These are phyloP conservation scores for Sebastes wilsoni DNA, from an alignment of 2,797 vertebrate species.

Conservation along the genomic window DNA sequence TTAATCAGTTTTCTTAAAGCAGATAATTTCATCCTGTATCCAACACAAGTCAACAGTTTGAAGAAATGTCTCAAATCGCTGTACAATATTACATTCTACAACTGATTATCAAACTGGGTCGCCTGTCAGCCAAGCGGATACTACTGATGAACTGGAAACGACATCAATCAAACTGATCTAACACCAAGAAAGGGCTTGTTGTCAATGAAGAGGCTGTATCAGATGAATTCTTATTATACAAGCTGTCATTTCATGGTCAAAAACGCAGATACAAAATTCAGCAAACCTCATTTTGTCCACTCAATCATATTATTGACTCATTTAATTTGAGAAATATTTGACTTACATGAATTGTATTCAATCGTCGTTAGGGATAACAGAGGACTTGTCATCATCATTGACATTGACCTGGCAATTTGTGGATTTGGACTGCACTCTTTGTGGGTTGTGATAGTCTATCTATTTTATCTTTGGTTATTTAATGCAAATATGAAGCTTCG, in stretches of 20 bases:
- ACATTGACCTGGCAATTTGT: too few species aligned
- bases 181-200: background rate
- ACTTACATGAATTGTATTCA: too few species aligned
- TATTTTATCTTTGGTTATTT: background rate
- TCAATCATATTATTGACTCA: too few species aligned
- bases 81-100: background rate
- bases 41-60: background rate
- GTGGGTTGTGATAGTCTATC: too few species aligned
- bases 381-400: too few species aligned
- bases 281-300: fast-evolving
- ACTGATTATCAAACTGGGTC: background rate
- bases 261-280: too few species aligned
- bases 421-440: too few species aligned
- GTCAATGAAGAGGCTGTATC: background rate
- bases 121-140: background rate
- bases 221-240: background rate
- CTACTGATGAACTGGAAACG: background rate
- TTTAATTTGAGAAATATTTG: too few species aligned
- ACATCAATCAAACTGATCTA: background rate
- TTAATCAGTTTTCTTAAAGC: background rate
- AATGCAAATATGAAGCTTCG: background rate
- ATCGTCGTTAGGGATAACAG: too few species aligned
- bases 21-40: background rate
- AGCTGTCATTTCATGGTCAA: too few species aligned
- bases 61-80: background rate